Base-by-base conservation (phyloP, 2,113 vertebrate species). In the Porphyrio hochstetteri region DNA sequence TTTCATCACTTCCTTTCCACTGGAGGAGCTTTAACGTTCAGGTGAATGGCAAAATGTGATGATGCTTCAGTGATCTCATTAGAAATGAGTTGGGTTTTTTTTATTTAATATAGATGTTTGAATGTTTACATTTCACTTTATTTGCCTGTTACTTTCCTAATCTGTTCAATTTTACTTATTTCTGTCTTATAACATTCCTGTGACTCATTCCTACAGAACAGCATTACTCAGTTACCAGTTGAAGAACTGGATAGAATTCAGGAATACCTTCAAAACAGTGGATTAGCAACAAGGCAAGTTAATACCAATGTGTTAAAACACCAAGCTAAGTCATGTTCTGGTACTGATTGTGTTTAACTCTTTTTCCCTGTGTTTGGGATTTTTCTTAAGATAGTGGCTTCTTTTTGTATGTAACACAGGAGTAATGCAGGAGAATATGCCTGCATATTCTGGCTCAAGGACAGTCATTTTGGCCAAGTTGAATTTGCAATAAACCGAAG, bases 211-310 rank as follows among this genome's bases (percentile, higher is more conserved):
- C 5, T 98, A 38, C 82, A 99, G 99, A 99, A 98, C 96, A 99
- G 99, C 87, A 90, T 98, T 86, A 98, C 98, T 81, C 99, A 99
- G 97, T 96, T 99, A 57, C 99, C 99, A 23, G 91, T 98, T 91
- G 99, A 99, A 94, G 99, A 99, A 89, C 96, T 99, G 78, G 98
- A 98, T 91, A 98, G 99, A 94, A 98, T 99, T 97, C 99, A 99
- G 97, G 98, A 99, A 63, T 99, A 99, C 75, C 98, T 99, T 56
- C 99, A 99, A 97, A 98, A 96, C 93, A 99, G 98, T 59, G 98
- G 99, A 56, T 95, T 99, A 76, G 99, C 99, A 65, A 98, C 98
- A 86, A 99, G 99, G 99, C 99, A 98, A 97, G 53, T 80, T 46
- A 17, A 27, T 64, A 50, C 11, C 12, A 64, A 15, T 3, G 1